These are phyloP conservation scores for Drosophila ironensis DNA, from an alignment of 1,140 invertebrate genomes.

Conservation along the genomic window DNA sequence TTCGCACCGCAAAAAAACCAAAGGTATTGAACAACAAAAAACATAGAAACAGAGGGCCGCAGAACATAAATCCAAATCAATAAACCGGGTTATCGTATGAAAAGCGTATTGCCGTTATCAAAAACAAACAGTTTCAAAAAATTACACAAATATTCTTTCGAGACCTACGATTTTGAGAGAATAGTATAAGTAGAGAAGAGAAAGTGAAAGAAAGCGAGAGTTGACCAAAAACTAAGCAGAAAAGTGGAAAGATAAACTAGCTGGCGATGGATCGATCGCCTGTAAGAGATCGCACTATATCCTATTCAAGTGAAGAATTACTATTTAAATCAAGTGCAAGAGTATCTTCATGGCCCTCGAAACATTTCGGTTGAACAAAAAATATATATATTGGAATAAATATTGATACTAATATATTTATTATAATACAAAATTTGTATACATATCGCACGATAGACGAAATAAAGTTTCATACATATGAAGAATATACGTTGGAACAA, in stretches of 20 bases:
- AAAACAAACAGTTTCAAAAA: constrained; percentile 18
- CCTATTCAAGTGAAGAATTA: constrained; percentile 14
- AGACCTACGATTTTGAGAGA: background rate
- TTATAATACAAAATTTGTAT: background rate
- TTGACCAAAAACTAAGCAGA: constrained; percentile 28
- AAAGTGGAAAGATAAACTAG: constrained; percentile 7
- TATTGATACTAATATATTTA: background rate
- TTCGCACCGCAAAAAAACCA: constrained; percentile 31
- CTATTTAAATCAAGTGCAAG: constrained; percentile 14
- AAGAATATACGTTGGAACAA: background rate
- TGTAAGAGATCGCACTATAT: background rate
- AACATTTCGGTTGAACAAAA: no score
- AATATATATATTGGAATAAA: background rate
- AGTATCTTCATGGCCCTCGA: background rate
- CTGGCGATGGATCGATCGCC: constrained; percentile 1
- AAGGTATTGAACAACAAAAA: constrained; percentile 14
- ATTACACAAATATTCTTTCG: constrained; percentile 1
- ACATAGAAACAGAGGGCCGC: constrained; percentile 5
- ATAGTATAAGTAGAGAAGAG: constrained; percentile 9
- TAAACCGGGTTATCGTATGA: background rate
- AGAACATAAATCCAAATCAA: constrained; percentile 6
- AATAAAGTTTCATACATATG: background rate
- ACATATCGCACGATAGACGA: background rate
- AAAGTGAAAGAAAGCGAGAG: constrained; percentile 25
- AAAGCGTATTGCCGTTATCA: background rate